Evolutionary conservation across 2,797 vertebrate species (phyloP).

Genomic region (Aeoliscus strigatus): DNA sequence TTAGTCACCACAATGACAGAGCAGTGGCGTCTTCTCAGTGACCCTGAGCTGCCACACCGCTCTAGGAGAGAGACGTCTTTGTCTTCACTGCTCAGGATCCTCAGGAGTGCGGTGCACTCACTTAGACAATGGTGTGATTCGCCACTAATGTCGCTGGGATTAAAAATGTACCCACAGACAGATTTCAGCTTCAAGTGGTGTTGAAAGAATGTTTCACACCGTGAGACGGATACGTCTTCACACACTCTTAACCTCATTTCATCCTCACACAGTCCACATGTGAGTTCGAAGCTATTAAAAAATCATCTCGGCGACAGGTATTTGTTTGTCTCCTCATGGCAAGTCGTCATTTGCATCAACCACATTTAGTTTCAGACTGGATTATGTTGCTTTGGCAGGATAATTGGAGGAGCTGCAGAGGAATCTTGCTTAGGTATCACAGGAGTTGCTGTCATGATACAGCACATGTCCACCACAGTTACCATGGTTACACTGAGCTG

Average conservation of each 20-base stretch:
- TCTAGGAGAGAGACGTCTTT: constrained; percentile 31
- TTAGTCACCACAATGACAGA: neutral
- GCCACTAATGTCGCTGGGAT: constrained; percentile 17
- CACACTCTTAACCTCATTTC: constrained; percentile 5
- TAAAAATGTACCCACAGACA: constrained; percentile 5
- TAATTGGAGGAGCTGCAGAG: too few relatives aligned
- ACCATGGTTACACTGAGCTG: too few relatives aligned
- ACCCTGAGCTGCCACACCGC: constrained; percentile 13
- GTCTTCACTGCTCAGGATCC: constrained; percentile 45
- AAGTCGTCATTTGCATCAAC: too few relatives aligned
- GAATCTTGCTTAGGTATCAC: too few relatives aligned
- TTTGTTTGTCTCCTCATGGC: too few relatives aligned
- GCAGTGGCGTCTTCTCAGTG: neutral
- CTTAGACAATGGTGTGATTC: constrained; percentile 39
- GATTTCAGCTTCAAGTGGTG: constrained; percentile 12
- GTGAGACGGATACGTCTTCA: constrained; percentile 1
- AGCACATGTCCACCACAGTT: too few relatives aligned
- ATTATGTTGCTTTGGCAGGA: too few relatives aligned
- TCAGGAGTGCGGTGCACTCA: constrained; percentile 34
- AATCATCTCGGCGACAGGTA: too few relatives aligned
- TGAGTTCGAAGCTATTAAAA: too few relatives aligned
- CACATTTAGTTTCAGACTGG: too few relatives aligned
- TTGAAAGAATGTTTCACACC: constrained; percentile 26
- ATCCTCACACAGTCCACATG: neutral
- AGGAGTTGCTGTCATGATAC: too few relatives aligned